phyloP scores from a whole-genome alignment of 92 coral and sea anemone species.

The Phenganax subtilis region DNA sequence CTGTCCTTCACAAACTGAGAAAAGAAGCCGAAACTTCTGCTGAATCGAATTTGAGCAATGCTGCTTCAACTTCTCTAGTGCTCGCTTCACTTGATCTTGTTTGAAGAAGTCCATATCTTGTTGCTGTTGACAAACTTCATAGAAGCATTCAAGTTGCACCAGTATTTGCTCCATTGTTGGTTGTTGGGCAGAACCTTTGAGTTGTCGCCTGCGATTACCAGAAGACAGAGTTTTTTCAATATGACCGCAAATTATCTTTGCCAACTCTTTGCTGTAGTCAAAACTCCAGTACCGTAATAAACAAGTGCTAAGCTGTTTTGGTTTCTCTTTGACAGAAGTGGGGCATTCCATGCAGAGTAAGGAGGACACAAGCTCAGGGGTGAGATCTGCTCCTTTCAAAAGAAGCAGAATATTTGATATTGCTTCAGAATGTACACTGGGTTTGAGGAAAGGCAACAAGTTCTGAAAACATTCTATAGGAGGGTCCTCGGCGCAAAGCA shows the following conservation, averaged over 20 bases:
- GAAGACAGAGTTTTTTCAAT: constrained; percentile 70
- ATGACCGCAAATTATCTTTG: constrained; percentile 74
- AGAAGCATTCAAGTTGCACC: constrained; percentile 82
- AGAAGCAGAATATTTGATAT: constrained; percentile 81
- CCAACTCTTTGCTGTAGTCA: constrained; percentile 78
- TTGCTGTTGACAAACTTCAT: constrained; percentile 85
- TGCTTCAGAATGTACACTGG: constrained; percentile 80
- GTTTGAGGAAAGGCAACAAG: constrained; percentile 75
- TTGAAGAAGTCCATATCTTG: constrained; percentile 83
- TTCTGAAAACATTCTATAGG: constrained; percentile 72
- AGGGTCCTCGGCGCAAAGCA: constrained; percentile 94
- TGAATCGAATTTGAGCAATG: constrained; percentile 19
- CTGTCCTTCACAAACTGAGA: constrained; percentile 88
- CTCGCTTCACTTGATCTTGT: constrained; percentile 73
- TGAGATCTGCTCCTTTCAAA: constrained; percentile 82
- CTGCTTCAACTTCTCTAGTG: constrained; percentile 78
- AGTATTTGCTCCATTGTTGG: constrained; percentile 82
- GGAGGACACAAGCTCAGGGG: constrained; percentile 75
- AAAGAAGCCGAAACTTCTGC: constrained; percentile 71
- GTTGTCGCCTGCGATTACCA: constrained; percentile 79
- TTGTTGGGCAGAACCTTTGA: constrained; percentile 61
- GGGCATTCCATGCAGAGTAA: constrained; percentile 88
- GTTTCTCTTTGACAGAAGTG: constrained; percentile 64
- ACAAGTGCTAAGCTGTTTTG: constrained; percentile 82
- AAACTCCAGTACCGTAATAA: constrained; percentile 89